These are phyloP conservation scores for Syncerus caffer DNA, from an alignment of 2,797 vertebrate genomes.

Conservation along the genomic window DNA sequence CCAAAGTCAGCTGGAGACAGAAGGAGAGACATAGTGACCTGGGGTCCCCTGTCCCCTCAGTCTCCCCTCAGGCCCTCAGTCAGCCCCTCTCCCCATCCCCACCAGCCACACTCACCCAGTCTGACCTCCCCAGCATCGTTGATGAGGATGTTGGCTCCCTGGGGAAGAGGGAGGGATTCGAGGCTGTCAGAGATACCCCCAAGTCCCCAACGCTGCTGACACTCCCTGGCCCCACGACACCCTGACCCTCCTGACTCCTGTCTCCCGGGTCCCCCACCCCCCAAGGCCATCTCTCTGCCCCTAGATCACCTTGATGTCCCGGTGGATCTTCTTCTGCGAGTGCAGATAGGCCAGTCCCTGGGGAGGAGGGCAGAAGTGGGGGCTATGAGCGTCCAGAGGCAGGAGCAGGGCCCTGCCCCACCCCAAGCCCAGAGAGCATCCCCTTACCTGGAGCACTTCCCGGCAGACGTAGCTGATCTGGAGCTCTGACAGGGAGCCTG, in stretches of 20 bases:
- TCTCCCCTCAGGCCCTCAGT: not conserved
- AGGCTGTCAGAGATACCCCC: not conserved
- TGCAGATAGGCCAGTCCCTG: constrained; percentile 94
- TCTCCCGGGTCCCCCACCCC: not conserved
- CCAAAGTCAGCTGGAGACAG: constrained; percentile 90
- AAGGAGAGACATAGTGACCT: not conserved
- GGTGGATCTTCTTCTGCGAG: constrained; percentile 92
- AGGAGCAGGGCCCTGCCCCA: not conserved
- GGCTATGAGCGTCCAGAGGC: not conserved
- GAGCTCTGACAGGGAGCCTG: constrained; percentile 88
- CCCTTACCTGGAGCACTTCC: constrained; percentile 91
- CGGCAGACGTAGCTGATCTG: constrained; percentile 93
- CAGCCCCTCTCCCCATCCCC: not conserved
- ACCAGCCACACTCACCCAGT: constrained; percentile 84
- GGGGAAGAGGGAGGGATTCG: not conserved
- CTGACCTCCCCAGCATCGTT: constrained; percentile 92
- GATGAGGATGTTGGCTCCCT: constrained; percentile 95
- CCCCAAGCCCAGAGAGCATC: not conserved
- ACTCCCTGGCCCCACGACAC: accelerated
- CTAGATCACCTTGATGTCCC: constrained; percentile 91
- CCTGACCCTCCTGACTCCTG: not conserved
- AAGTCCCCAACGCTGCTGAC: accelerated
- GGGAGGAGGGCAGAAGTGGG: not conserved
- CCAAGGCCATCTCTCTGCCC: not conserved
- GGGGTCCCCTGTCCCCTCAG: not conserved